Conservation (phyloP, 2,888 invertebrate genomes). For the Cecidostiba fungosa region DNA sequence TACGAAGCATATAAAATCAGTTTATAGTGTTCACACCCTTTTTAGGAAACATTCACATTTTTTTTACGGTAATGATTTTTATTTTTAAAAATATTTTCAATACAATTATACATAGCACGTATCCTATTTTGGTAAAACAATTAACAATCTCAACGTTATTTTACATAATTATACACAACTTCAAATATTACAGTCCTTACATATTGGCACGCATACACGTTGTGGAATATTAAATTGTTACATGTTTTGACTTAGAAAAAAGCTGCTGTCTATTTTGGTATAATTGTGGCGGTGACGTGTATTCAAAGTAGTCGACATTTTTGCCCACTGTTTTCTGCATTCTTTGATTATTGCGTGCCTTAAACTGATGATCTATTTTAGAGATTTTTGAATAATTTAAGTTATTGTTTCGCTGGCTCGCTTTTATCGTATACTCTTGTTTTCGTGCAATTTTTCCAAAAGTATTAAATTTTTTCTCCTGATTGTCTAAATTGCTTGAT, state of each 20-base stretch:
- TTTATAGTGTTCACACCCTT: not conserved
- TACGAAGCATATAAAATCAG: not conserved
- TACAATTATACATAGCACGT: constrained; percentile 39
- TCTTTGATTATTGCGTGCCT: not conserved
- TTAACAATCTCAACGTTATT: constrained; percentile 25
- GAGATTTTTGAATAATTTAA: not conserved
- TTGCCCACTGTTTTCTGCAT: not conserved
- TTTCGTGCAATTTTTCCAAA: not conserved
- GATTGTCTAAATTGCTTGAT: not conserved
- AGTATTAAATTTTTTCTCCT: not conserved
- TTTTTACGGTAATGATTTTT: not conserved
- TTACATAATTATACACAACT: constrained; percentile 28
- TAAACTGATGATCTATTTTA: not conserved
- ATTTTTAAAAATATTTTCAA: constrained; percentile 32
- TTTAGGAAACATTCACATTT: not conserved
- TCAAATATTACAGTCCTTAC: not conserved
- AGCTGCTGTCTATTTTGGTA: not conserved
- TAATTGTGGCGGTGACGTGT: not conserved
- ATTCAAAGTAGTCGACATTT: not conserved
- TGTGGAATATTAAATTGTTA: not conserved
- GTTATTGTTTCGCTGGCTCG: not conserved
- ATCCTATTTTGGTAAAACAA: constrained; percentile 9
- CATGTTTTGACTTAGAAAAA: not conserved
- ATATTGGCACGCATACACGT: not conserved
- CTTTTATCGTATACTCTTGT: not conserved